Evolutionary conservation across 2,113 vertebrate species (phyloP).

Genomic region (Hypanus sabinus): DNA sequence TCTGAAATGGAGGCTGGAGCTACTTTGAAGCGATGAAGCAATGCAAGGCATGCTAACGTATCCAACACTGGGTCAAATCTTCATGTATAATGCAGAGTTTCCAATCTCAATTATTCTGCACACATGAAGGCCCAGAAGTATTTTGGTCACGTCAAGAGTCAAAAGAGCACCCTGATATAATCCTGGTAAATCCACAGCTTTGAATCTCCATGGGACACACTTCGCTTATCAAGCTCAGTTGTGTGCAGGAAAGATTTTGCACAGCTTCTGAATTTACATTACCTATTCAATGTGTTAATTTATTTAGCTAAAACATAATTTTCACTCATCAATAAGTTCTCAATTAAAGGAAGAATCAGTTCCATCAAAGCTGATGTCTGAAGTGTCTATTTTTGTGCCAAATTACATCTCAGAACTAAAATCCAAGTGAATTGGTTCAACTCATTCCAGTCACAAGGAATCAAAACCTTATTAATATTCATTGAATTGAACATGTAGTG

Average conservation of each 20-base stretch:
- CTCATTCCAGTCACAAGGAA: background rate
- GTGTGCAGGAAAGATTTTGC: background rate
- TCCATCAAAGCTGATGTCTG: background rate
- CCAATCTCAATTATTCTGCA: background rate
- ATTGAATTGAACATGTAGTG: background rate
- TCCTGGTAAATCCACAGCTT: no score
- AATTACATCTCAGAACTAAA: conserved; percentile 8
- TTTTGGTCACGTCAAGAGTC: background rate
- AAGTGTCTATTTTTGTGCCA: background rate
- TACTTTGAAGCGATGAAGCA: background rate
- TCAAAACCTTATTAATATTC: conserved; percentile 18
- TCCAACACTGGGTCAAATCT: background rate
- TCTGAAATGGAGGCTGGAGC: background rate
- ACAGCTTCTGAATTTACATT: background rate
- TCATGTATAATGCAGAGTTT: background rate
- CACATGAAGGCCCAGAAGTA: background rate
- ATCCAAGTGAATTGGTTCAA: background rate
- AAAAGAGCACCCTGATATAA: background rate
- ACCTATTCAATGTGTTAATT: background rate
- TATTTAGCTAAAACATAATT: background rate
- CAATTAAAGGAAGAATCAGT: background rate
- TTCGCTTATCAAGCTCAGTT: background rate
- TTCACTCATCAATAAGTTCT: conserved; percentile 17
- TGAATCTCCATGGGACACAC: background rate
- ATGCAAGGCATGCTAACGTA: background rate